Conservation (phyloP, 2,797 vertebrate species). For the Scleropages formosus region DNA sequence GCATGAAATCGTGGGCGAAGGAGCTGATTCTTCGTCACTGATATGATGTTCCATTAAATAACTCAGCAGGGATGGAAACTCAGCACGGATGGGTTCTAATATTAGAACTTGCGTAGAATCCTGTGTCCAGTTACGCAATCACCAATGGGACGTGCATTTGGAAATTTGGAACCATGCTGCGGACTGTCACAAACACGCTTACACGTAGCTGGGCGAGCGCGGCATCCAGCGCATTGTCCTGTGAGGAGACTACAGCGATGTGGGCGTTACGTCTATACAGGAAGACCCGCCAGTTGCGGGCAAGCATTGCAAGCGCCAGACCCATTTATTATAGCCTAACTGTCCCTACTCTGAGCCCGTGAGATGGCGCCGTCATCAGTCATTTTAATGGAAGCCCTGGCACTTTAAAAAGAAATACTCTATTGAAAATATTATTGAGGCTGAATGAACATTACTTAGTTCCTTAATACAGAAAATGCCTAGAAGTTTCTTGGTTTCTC, state of each 20-base stretch:
- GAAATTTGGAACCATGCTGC: too few relatives aligned
- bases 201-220: too few relatives aligned
- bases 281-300: slow-evolving; percentile 13
- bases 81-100: background rate
- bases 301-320: slow-evolving; percentile 2
- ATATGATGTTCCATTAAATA: background rate
- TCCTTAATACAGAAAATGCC: slow-evolving; percentile 28
- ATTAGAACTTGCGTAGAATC: slow-evolving; percentile 10
- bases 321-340: slow-evolving; percentile 40
- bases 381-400: slow-evolving; percentile 44
- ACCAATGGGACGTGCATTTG: background rate
- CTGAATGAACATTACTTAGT: slow-evolving; percentile 39
- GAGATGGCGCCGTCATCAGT: slow-evolving; percentile 34
- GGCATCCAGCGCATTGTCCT: background rate
- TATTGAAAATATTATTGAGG: slow-evolving; percentile 38
- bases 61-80: slow-evolving; percentile 2
- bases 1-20: background rate
- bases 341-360: slow-evolving; percentile 32
- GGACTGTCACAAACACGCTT: background rate
- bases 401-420: slow-evolving; percentile 41
- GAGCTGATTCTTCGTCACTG: background rate
- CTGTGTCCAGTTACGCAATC: background rate
- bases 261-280: background rate
- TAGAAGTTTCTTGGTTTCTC: slow-evolving; percentile 12
- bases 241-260: slow-evolving; percentile 19